These are phyloP conservation scores for Trichopria drosophilae DNA, from an alignment of 2,888 invertebrate genomes.

Conservation along the genomic window DNA sequence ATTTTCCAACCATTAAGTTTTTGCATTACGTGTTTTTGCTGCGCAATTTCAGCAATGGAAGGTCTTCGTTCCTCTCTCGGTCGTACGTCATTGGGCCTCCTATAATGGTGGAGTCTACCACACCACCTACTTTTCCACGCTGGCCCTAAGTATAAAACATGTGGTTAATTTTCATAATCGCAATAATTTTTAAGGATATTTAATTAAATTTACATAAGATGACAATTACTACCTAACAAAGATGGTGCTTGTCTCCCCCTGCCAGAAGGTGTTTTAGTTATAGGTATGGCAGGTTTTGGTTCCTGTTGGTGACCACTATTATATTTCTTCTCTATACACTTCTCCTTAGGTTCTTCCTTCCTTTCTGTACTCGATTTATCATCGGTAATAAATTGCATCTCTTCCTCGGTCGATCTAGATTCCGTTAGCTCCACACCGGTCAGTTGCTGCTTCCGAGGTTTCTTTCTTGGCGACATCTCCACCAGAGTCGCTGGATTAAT, in stretches of 20 bases:
- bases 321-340: constrained; percentile 9
- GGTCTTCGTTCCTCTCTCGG: constrained; percentile 85
- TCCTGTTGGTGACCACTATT: too few species aligned
- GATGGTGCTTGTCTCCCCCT: constrained; percentile 50
- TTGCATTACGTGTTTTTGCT: constrained; percentile 82
- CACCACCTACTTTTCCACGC: constrained; percentile 52
- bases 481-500: constrained; percentile 61
- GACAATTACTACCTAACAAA: constrained; percentile 45
- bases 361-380: constrained; percentile 59
- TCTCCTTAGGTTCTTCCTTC: constrained; percentile 51
- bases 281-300: too few species aligned
- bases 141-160: constrained; percentile 37
- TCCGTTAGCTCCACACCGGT: constrained; percentile 53
- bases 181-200: background rate
- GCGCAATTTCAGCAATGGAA: constrained; percentile 85
- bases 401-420: constrained; percentile 55
- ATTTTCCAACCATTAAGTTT: constrained; percentile 95
- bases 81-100: constrained; percentile 73
- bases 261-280: too few species aligned
- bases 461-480: constrained; percentile 82
- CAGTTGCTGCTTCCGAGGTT: constrained; percentile 85
- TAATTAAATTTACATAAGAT: background rate
- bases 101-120: constrained; percentile 51
- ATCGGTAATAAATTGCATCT: constrained; percentile 67
- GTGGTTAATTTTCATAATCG: constrained; percentile 2